These are phyloP conservation scores for Nixonia krombeini DNA, from an alignment of 1,140 invertebrate genomes.

Conservation along the genomic window DNA sequence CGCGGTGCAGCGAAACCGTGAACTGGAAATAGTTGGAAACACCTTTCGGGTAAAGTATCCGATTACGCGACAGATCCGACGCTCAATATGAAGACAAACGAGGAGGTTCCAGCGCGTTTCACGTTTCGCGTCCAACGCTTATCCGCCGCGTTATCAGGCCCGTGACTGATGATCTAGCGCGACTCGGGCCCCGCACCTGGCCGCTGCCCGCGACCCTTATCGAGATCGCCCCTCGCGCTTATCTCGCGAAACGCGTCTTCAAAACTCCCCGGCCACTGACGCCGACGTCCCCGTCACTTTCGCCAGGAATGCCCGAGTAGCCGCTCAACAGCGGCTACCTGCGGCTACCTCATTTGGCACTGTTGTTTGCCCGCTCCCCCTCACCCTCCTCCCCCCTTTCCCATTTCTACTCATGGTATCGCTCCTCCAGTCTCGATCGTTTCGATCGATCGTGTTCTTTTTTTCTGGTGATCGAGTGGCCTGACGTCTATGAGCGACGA, in stretches of 20 bases:
- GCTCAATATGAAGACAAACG: conserved; percentile 27
- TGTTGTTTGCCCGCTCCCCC: too few relatives aligned
- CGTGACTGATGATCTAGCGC: conserved; percentile 41
- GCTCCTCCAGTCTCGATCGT: too few relatives aligned
- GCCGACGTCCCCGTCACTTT: conserved; percentile 16
- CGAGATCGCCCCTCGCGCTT: conserved; percentile 34
- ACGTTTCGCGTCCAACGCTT: conserved; percentile 25
- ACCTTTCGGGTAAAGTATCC: conserved; percentile 13
- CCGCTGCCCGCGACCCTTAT: conserved; percentile 24
- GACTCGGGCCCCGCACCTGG: conserved; percentile 30
- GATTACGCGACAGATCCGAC: conserved; percentile 13
- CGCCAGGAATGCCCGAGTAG: conserved; percentile 8
- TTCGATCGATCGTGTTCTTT: too few relatives aligned
- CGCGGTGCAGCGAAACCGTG: too few relatives aligned
- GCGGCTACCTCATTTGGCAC: too few relatives aligned
- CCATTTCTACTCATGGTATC: too few relatives aligned
- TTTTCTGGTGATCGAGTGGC: too few relatives aligned
- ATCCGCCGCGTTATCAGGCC: conserved; percentile 11
- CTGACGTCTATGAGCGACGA: too few relatives aligned
- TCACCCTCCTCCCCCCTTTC: too few relatives aligned
- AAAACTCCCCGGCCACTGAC: conserved; percentile 22
- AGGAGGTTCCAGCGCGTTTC: conserved; percentile 26
- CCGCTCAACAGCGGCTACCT: too few relatives aligned
- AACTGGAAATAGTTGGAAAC: conserved; percentile 2
- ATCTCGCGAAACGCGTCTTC: conserved; percentile 28